These are phyloP conservation scores for Orientallactaga bullata DNA, from an alignment of 2,113 vertebrate species.

Conservation along the genomic window DNA sequence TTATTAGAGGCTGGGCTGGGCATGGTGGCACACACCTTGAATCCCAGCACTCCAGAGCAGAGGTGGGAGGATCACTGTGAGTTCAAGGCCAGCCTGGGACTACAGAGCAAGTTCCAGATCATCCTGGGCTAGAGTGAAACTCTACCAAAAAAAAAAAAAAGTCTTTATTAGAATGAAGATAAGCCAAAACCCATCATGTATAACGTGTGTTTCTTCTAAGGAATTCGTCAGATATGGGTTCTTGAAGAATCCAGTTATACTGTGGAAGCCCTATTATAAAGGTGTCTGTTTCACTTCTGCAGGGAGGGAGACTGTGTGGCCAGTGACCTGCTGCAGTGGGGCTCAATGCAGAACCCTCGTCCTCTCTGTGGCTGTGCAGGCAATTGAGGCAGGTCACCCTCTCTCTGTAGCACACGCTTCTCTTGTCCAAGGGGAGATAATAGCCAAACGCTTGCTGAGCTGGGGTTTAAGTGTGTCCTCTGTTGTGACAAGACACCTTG, in stretches of 20 bases:
- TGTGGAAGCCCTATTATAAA: not conserved
- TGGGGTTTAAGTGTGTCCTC: not conserved
- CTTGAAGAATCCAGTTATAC: not conserved
- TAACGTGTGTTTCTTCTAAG: not conserved
- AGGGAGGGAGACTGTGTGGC: not conserved
- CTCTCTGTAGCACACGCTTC: not conserved
- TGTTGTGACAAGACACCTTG: not conserved
- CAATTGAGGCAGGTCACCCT: not conserved
- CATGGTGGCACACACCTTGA: too few species aligned
- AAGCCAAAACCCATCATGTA: not conserved
- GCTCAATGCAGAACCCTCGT: not conserved
- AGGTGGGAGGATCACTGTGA: too few species aligned
- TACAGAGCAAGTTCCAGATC: too few species aligned
- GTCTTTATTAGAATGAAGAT: slow-evolving; percentile 11
- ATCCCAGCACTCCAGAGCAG: too few species aligned
- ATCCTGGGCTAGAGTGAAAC: too few species aligned
- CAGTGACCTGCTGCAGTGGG: too few species aligned
- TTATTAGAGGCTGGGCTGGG: too few species aligned
- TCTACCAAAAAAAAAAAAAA: not conserved
- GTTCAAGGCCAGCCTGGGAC: too few species aligned
- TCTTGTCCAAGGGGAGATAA: not conserved
- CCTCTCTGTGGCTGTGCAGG: not conserved
- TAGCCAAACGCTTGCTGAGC: not conserved
- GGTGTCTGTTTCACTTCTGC: not conserved
- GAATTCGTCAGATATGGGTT: not conserved